Evolutionary conservation across 2,113 vertebrate species (phyloP), one percentile per base, ranked within the genome.

Genomic region (Amblyopsis rosae): DNA sequence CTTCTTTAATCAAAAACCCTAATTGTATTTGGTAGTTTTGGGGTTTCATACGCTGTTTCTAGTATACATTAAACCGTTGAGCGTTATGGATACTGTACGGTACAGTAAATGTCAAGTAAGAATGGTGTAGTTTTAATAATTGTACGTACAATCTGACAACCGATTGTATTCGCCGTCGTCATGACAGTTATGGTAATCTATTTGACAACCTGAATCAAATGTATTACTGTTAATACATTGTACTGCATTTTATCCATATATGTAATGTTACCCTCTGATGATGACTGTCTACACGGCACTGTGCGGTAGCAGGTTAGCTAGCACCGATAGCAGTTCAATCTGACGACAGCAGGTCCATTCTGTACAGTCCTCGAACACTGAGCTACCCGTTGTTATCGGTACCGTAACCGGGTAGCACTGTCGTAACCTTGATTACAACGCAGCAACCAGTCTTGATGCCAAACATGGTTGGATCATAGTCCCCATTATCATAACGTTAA

Each of bases 341-440:
- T 53, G 15, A 12, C 3, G 49, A 15, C 67, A 61, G 76, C 57
- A 59, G 59, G 4, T 45, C 35, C 62, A 57, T 12, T 73, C 53
- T 33, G 82, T 72, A 79, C 71, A 85, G 82, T 84, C 86, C 82
- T 81, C 61, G 65, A 65, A 57, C 62, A 69, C 33, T 51, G 63
- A 53, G 10, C 12, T 7, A 32, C 51, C 68, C 19, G 19, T 26
- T 26, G 26, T 26, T 26, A 1, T 26, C 26, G 26, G 26, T 26
- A 26, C 26, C 26, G 26, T 26, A 26, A 26, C 26, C 26, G 26
- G 59, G n/a, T 17, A 9, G 46, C 32, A 59, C 0, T 19, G 8
- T 16, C 26, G 1, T 8, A 48, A 50, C 49, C 49, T 11, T 50
- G 49, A 50, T 50, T 12, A 50, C 9, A 50, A 50, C 11, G 49